A percentile compares a stretch with the other conserved stretches of the same genome.
Evolutionary conservation across 2,113 vertebrate genomes (phyloP).

Genomic region (Nothobranchius furzeri): DNA sequence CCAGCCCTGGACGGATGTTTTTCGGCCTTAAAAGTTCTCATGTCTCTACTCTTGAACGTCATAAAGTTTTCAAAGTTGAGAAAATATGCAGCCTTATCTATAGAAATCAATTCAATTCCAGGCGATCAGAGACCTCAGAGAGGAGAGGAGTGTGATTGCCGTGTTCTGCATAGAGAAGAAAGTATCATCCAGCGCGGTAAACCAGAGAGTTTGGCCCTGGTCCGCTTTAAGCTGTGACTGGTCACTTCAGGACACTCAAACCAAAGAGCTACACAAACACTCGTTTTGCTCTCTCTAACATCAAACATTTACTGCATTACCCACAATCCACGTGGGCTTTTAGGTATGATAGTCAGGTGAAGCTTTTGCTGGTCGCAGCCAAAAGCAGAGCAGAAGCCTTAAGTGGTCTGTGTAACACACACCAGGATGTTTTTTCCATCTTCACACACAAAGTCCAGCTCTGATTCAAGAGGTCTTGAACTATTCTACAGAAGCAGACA

Average conservation of each 20-base stretch:
- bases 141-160: too few relatives aligned
- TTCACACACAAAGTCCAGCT: too few relatives aligned
- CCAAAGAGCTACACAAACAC: background rate
- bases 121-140: too few relatives aligned
- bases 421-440: too few relatives aligned
- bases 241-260: background rate
- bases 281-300: background rate
- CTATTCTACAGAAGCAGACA: background rate
- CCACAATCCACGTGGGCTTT: background rate
- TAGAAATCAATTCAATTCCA: background rate
- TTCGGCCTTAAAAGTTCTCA: conserved; percentile 1
- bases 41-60: background rate
- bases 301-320: background rate
- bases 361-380: too few relatives aligned
- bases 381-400: too few relatives aligned
- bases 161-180: too few relatives aligned
- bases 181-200: too few relatives aligned
- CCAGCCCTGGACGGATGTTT: conserved; percentile 15
- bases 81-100: background rate
- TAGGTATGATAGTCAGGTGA: too few relatives aligned
- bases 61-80: conserved; percentile 1
- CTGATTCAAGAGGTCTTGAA: background rate
- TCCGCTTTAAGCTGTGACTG: background rate
- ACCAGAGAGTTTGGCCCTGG: too few relatives aligned
- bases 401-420: too few relatives aligned